Conservation (phyloP, 2,888 invertebrate genomes). For the Platycheirus albimanus region DNA sequence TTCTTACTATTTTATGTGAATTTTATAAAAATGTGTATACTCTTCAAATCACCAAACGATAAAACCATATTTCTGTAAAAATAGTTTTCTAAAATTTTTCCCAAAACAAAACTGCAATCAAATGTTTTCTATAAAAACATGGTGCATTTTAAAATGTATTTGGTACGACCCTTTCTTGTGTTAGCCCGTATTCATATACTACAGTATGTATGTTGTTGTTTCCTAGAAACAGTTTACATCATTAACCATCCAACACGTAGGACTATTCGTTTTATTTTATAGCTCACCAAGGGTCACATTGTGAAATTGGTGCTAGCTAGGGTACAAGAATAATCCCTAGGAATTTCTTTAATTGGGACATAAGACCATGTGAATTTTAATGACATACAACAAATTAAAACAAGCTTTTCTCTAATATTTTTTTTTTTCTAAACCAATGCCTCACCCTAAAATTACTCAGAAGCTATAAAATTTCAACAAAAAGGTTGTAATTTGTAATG, state of each 20-base stretch:
- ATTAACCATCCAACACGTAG: neutral
- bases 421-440: neutral
- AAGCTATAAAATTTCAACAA: neutral
- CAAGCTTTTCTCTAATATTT: neutral
- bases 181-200: too few species aligned
- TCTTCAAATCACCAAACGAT: too few species aligned
- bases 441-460: slow-evolving; percentile 2
- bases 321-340: neutral
- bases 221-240: neutral
- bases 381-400: neutral
- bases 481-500: neutral
- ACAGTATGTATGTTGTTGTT: neutral
- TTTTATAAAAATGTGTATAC: too few species aligned
- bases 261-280: slow-evolving; percentile 1
- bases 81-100: too few species aligned
- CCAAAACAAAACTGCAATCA: too few species aligned
- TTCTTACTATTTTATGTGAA: too few species aligned
- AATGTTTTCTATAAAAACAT: too few species aligned
- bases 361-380: neutral
- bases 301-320: neutral
- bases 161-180: too few species aligned
- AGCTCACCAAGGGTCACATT: neutral
- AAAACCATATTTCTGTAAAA: too few species aligned
- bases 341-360: neutral
- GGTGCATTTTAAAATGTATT: too few species aligned